phyloP scores from a whole-genome alignment of 2,888 invertebrate species.

The Patella caerulea region DNA sequence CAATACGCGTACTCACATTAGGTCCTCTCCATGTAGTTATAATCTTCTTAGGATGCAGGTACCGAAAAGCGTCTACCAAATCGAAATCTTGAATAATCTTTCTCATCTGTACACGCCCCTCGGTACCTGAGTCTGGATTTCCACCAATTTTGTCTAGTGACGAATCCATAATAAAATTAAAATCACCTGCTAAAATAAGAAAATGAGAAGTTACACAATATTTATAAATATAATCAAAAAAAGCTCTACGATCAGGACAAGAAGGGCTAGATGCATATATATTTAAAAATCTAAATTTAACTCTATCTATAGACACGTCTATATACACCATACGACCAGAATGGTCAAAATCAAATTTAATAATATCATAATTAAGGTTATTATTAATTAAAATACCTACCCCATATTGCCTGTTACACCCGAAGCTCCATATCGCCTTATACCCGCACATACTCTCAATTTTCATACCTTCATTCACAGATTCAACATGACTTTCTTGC shows the following conservation, averaged over 20 bases:
- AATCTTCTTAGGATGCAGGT: conserved; percentile 18
- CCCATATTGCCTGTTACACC: too few relatives aligned
- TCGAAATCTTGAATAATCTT: conserved; percentile 22
- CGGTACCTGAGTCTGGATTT: conserved; percentile 16
- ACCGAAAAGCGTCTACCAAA: conserved; percentile 25
- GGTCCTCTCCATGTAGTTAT: background rate
- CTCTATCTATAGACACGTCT: background rate
- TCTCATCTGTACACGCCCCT: conserved; percentile 23
- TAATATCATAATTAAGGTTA: background rate
- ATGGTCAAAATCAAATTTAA: conserved; percentile 22
- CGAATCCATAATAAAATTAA: conserved; percentile 30
- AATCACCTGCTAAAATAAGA: conserved; percentile 28
- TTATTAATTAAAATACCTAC: too few relatives aligned
- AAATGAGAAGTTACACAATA: conserved; percentile 17
- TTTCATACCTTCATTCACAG: too few relatives aligned
- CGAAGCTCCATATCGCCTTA: background rate
- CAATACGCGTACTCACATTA: background rate
- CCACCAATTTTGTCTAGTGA: conserved; percentile 30
- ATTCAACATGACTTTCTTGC: too few relatives aligned
- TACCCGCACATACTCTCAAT: too few relatives aligned
- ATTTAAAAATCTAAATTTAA: conserved; percentile 18
- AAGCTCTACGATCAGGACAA: conserved; percentile 22
- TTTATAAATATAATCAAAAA: conserved; percentile 20
- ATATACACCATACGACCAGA: conserved; percentile 17
- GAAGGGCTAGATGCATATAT: conserved; percentile 23